Evolutionary conservation across 2,113 vertebrate species (phyloP).

Genomic region (Haliaeetus leucogaster): DNA sequence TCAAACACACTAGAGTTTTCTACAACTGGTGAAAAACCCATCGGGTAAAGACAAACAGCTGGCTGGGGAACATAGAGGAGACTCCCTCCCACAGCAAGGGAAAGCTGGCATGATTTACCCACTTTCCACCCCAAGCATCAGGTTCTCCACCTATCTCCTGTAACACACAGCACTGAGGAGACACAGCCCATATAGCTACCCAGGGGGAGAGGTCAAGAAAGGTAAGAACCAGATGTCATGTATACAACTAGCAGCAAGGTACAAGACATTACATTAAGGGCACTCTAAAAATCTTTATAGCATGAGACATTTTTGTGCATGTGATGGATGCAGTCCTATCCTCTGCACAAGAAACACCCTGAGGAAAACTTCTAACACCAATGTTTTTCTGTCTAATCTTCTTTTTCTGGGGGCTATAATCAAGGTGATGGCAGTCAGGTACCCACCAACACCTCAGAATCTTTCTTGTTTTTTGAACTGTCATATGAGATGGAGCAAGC

Average conservation of each 20-base stretch:
- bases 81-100: neutral
- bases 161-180: neutral
- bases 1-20: neutral
- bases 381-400: neutral
- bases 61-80: neutral
- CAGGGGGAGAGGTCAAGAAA: neutral
- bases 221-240: neutral
- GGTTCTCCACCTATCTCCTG: neutral
- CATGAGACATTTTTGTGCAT: neutral
- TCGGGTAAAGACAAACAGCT: neutral
- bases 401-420: neutral
- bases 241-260: neutral
- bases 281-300: neutral
- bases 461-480: neutral
- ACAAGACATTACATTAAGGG: neutral
- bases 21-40: neutral
- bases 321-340: rapidly evolving
- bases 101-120: neutral
- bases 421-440: neutral
- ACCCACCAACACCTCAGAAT: neutral
- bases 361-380: neutral
- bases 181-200: neutral
- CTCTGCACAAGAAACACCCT: neutral
- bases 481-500: neutral
- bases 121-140: neutral